Evolutionary conservation across 2,797 vertebrate species (phyloP).

Genomic region (Pristis pectinata): DNA sequence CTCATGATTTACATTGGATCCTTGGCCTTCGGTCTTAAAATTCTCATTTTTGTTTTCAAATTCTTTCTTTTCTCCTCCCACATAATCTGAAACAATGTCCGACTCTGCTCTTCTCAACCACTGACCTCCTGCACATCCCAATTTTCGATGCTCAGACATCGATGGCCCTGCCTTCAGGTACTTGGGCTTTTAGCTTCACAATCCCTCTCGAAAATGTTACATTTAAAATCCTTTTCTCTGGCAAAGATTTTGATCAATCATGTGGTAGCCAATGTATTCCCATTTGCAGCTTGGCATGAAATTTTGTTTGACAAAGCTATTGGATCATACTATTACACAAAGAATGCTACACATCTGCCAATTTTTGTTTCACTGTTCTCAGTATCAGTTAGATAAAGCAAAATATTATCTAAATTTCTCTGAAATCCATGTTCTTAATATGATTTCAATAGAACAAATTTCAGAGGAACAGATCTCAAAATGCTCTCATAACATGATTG

Average conservation of each 20-base stretch:
- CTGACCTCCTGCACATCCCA: neutral
- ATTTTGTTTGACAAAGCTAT: neutral
- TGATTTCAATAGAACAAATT: neutral
- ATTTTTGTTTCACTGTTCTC: neutral
- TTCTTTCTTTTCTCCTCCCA: too few species aligned
- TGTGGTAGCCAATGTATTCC: neutral
- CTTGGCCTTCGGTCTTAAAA: too few species aligned
- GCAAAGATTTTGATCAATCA: neutral
- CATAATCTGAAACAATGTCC: neutral
- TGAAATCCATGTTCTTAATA: neutral
- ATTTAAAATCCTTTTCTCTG: neutral
- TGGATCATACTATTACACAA: neutral
- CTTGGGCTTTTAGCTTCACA: neutral
- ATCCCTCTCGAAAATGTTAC: neutral
- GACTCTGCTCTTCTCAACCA: neutral
- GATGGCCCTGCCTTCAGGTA: neutral
- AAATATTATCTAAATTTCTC: neutral
- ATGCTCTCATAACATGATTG: neutral
- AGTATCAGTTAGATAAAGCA: neutral
- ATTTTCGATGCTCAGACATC: neutral
- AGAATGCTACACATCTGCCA: neutral
- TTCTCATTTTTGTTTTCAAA: too few species aligned
- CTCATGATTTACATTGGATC: too few species aligned
- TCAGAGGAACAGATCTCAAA: neutral
- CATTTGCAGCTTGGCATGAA: neutral